Evolutionary conservation across 2,797 vertebrate genomes (phyloP), one percentile per base, ranked within the genome.

Genomic region (Serranus cabrilla): DNA sequence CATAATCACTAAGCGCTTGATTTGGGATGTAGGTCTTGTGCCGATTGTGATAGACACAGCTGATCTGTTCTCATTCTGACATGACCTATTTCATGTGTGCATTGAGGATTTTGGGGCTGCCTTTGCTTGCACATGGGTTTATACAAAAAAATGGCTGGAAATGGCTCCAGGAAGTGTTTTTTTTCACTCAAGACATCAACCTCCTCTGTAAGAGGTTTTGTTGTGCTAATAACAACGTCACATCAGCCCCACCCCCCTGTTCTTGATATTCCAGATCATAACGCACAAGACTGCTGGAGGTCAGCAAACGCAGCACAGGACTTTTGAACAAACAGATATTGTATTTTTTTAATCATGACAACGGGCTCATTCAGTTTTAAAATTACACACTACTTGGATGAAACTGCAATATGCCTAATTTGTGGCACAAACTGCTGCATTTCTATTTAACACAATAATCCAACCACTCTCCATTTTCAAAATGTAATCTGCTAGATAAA

Each of bases 51-150:
- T 82, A 49, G 43, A 9, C 58, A 74, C 6, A 34, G 51, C 21
- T 70, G 57, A 74, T 60, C 18, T 63, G 73, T 46, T 67, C 51
- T 68, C 16, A 47, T 56, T 88, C 51, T 75, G 50, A 74, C 34
- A 5, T 46, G 37, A 47, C 55, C 64, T 49, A 64, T 54, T 70
- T 74, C 59, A 45, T 90, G 75, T 86, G 73, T 84, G 47, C 50
- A 1, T 54, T 86, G 16, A 66, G 75, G 75, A 83, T 81, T 89
- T 82, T 0, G 11, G 16, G 42, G 21, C 49, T 45, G 56, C 31
- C 42, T 79, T 61, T 60, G 84, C 50, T 79, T 80, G 51, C 73
- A 55, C 56, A 52, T 39, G 17, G n/a, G 11, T 84, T 81, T 81
- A 51, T 66, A 46, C 37, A 20, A 47, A 57, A 23, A 18, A 16